Conservation (phyloP, 2,888 invertebrate genomes). For the Ramazzottius varieornatus region DNA sequence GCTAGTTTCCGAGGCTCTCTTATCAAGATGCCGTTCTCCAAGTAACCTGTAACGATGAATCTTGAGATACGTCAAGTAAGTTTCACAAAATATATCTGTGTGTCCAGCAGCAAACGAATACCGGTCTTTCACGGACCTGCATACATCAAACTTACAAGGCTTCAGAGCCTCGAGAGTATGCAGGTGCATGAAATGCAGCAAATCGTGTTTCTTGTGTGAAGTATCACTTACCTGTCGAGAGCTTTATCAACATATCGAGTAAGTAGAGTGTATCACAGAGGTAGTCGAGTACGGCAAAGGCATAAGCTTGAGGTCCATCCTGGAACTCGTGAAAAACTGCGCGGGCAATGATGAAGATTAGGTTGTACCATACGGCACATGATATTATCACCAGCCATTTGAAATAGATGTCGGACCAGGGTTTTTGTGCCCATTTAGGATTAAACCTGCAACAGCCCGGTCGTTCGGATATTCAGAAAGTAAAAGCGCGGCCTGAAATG, state of each 20-base stretch:
- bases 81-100: neutral
- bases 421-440: neutral
- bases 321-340: neutral
- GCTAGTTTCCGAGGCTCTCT: neutral
- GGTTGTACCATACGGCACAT: neutral
- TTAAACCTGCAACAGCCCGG: neutral
- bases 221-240: neutral
- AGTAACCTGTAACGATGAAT: neutral
- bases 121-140: neutral
- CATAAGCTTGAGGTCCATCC: neutral
- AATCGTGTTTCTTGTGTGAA: neutral
- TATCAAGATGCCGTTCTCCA: neutral
- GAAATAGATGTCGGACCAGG: neutral
- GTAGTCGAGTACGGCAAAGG: neutral
- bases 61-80: no score
- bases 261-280: neutral
- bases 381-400: neutral
- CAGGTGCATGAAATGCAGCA: neutral
- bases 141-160: no score
- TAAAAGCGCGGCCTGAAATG: no score
- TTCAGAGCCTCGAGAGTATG: no score
- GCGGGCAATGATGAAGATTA: neutral
- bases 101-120: neutral
- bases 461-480: neutral
- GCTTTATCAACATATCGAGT: neutral